Base-by-base conservation (phyloP, 2,888 invertebrate genomes). In the Brenthis daphne region DNA sequence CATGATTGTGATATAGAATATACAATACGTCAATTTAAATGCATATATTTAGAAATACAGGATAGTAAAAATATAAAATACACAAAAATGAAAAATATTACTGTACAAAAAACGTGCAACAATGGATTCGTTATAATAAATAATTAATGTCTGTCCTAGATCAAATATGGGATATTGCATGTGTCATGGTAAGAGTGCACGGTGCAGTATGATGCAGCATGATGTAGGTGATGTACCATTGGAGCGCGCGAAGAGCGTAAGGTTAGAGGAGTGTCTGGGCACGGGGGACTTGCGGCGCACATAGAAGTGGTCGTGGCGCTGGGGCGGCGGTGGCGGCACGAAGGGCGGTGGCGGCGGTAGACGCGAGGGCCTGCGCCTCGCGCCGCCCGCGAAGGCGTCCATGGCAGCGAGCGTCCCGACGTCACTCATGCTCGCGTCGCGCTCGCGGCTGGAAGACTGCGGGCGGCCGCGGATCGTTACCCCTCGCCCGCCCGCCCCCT, bases 381-480 rank as follows among this genome's bases (percentile, higher is more conserved):
- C 90, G 87, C 91, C 92, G 89, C 90, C 91, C 84, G 89, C 92
- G 87, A 89, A 92, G 85, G 89, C 92, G 88, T 90, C 92, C 91
- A 90, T 92, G 78, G 90, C 92, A 85, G 90, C 92, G 86, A 92
- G 92, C 89, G 92, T 92, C 86, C 90, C 92, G 82, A 92, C 92
- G 89, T 91, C 91, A 89, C 91, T 86, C 92, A 92, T 92, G 88
- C 87, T 91, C 86, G 84, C 90, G 83, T 82, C 87, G 84, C 88
- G 88, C 93, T 93, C 83, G 87, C 88, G 84, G 88, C 86, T 89
- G 89, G 89, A 89, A 89, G 87, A 91, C 90, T 90, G 90, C 88
- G 89, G 84, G 87, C 72, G 77, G 71, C 75, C 71, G 75, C 73
- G 75, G 78, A 79, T 79, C 80, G 79, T 79, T 80, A 79, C 79